Evolutionary conservation across 2,797 vertebrate species (phyloP).

Genomic region (Pyrocephalus nanus): DNA sequence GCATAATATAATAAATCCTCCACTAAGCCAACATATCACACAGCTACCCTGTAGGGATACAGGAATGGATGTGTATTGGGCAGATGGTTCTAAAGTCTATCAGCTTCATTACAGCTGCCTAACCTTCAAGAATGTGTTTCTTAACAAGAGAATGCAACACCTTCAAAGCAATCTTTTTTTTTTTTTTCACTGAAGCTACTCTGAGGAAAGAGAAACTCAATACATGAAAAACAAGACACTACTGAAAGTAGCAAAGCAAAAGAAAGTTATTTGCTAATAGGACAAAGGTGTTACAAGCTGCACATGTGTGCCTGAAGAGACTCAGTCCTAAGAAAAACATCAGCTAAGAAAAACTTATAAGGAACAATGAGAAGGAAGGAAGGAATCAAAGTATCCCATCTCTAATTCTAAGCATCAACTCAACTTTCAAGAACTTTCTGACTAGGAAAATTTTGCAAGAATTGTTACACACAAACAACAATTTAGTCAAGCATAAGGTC

Average conservation of each 20-base stretch:
- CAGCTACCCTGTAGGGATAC: neutral
- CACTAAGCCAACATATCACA: neutral
- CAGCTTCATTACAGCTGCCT: neutral
- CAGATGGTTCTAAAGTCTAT: neutral
- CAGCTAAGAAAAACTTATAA: neutral
- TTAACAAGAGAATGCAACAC: neutral
- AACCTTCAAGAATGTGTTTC: neutral
- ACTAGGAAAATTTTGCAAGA: neutral
- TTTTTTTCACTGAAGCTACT: neutral
- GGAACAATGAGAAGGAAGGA: neutral
- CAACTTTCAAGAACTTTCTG: neutral
- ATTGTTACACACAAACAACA: neutral
- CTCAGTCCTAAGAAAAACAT: neutral
- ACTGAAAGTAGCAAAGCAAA: neutral
- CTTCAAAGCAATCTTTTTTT: neutral
- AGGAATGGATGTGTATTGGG: neutral
- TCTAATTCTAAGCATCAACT: neutral
- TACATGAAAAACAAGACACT: neutral
- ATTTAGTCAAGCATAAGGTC: neutral
- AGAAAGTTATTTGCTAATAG: neutral
- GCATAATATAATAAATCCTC: neutral
- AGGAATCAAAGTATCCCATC: neutral
- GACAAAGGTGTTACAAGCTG: neutral
- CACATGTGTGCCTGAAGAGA: neutral
- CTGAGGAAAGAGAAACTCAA: neutral